These are phyloP conservation scores for Saturnia pavonia DNA, from an alignment of 2,888 invertebrate species.

Conservation along the genomic window DNA sequence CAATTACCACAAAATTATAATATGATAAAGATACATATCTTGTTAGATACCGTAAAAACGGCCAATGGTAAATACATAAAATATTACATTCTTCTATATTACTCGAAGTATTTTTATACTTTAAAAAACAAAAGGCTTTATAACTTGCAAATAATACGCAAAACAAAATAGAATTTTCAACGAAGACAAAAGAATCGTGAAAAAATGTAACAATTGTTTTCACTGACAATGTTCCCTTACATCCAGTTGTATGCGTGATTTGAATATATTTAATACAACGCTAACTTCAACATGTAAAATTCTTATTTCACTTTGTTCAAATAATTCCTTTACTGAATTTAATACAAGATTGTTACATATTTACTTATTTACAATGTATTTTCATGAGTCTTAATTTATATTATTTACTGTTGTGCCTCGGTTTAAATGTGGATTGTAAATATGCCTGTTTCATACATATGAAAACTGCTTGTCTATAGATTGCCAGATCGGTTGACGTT, in stretches of 20 bases:
- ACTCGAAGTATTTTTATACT: neutral
- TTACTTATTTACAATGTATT: neutral
- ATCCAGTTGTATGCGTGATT: constrained; percentile 46
- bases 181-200: constrained; percentile 56
- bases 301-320: neutral
- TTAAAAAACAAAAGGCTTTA: neutral
- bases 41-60: no score
- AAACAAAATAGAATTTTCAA: constrained; percentile 28
- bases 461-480: no score
- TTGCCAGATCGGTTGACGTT: no score
- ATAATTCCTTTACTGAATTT: neutral
- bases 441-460: no score
- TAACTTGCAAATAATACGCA: constrained; percentile 12
- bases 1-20: no score
- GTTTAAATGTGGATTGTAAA: no score
- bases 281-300: constrained; percentile 11
- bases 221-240: constrained; percentile 55
- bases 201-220: constrained; percentile 67
- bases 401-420: no score
- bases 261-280: constrained; percentile 38
- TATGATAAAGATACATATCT: no score
- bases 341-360: neutral
- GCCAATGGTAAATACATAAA: constrained; percentile 4
- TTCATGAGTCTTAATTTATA: no score
- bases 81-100: neutral